These are phyloP conservation scores for Monopterus albus DNA, from an alignment of 2,113 vertebrate genomes.

Conservation along the genomic window DNA sequence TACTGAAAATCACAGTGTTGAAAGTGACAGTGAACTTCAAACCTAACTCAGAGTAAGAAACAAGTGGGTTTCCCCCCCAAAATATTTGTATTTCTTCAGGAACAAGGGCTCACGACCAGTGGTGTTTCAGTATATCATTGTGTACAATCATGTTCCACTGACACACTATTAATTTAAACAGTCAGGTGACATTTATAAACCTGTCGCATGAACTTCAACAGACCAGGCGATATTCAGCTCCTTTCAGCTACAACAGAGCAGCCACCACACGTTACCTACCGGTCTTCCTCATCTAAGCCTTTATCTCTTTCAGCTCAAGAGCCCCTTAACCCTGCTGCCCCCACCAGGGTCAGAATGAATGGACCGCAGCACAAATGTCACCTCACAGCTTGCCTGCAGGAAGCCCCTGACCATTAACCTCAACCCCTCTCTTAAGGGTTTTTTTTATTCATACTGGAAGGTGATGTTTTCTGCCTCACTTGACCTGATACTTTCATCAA, in stretches of 20 bases:
- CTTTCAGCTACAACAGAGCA: conserved; percentile 16
- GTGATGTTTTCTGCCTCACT: conserved; percentile 32
- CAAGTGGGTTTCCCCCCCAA: background rate
- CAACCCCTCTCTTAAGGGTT: conserved; percentile 28
- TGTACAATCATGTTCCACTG: background rate
- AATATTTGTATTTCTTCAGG: background rate
- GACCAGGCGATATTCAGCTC: conserved; percentile 27
- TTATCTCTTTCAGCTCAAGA: conserved; percentile 70
- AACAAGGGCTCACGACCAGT: background rate
- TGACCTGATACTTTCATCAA: conserved; percentile 10
- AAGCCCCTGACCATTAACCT: conserved; percentile 66
- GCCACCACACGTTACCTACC: conserved; percentile 21
- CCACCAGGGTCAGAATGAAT: conserved; percentile 64
- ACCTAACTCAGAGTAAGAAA: too few species aligned
- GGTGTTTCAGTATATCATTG: background rate
- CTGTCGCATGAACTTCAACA: conserved; percentile 26
- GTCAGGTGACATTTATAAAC: conserved; percentile 7
- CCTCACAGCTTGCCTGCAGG: conserved; percentile 73
- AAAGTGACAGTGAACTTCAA: too few species aligned
- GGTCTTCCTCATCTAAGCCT: conserved; percentile 27
- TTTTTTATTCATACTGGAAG: conserved; percentile 16
- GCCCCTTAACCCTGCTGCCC: conserved; percentile 79
- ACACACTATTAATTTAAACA: conserved; percentile 5
- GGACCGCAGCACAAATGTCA: conserved; percentile 68
- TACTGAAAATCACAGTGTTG: too few species aligned